Conservation (phyloP, 2,797 vertebrate species). For the Pelobates cultripes region DNA sequence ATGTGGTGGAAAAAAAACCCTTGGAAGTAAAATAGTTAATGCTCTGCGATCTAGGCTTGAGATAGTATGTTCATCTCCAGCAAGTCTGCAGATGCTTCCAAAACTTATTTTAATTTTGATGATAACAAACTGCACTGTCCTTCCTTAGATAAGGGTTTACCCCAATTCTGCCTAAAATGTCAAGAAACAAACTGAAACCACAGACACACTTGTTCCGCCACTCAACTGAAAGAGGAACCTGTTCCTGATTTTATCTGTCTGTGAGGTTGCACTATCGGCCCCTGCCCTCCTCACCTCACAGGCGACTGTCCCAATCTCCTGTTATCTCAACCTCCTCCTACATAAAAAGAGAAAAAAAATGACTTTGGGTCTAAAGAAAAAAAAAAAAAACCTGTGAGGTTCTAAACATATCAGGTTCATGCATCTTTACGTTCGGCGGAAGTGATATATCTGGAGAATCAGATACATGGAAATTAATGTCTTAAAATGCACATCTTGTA, state of each 20-base stretch:
- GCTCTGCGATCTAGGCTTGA: neutral
- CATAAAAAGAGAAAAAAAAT: conserved; percentile 4
- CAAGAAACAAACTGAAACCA: conserved; percentile 51
- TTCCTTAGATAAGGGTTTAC: conserved; percentile 63
- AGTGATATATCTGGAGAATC: conserved; percentile 30
- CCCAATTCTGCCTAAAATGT: conserved; percentile 42
- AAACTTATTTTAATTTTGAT: neutral
- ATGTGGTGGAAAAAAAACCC: too few species aligned
- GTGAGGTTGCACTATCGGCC: conserved; percentile 38
- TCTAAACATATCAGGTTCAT: conserved; percentile 27
- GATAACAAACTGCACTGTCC: conserved; percentile 49
- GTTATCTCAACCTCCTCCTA: conserved; percentile 22
- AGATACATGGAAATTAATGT: conserved; percentile 18
- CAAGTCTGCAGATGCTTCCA: conserved; percentile 32
- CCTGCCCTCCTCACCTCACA: conserved; percentile 30
- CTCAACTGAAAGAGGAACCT: conserved; percentile 65
- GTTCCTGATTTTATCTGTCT: conserved; percentile 65
- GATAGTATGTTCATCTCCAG: conserved; percentile 12
- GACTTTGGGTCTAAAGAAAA: conserved; percentile 17
- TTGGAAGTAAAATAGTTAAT: conserved; percentile 10
- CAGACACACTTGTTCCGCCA: conserved; percentile 58
- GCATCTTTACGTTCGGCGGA: conserved; percentile 33
- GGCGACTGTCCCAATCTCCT: conserved; percentile 40
- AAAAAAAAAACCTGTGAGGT: neutral
- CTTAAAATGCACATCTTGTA: conserved; percentile 21